Evolutionary conservation across 2,113 vertebrate genomes (phyloP), one percentile per base, ranked within the genome.

Genomic region (Theristicus caerulescens): DNA sequence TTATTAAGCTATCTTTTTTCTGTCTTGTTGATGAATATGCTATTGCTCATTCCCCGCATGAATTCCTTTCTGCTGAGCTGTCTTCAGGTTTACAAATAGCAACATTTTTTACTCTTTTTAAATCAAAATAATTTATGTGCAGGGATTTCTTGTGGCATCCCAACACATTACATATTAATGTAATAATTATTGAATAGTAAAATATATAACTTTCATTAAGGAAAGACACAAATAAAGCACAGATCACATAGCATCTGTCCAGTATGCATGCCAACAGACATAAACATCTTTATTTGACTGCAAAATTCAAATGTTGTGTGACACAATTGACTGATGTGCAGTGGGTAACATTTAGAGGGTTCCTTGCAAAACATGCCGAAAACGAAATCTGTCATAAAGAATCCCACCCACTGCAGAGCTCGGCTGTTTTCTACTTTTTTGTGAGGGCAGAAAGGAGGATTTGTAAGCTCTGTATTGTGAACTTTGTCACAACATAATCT

Each of bases 41-140:
- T 92, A 14, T 81, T 93, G 44, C 61, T 94, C 18, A 38, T 89
- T 96, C 64, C 55, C 49, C 38, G 57, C 55, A 65, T 88, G 59
- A 93, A 78, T 96, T 93, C 58, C 52, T 95, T 93, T 97, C 77
- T 81, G 51, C 44, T 89, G 44, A 89, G 70, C 70, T 55, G n/a
- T 65, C 72, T 82, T 90, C 44, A 59, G 26, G 74, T 95, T 82
- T 92, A 94, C 38, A 89, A 76, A 93, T 31, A 82, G 82, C 46
- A 89, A 40, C 25, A 47, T 77, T 49, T 91, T 92, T 82, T 36
- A 26, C 22, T 94, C 6, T 54, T 17, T 92, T 88, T 74, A 94
- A 89, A 93, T 92, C 38, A 91, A 89, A 92, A 31, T 73, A 55
- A 69, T 89, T 95, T 85, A 36, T 85, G 11, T 72, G 20, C 40